These are phyloP conservation scores for Boleophthalmus pectinirostris DNA, from an alignment of 2,113 vertebrate genomes.

Conservation along the genomic window DNA sequence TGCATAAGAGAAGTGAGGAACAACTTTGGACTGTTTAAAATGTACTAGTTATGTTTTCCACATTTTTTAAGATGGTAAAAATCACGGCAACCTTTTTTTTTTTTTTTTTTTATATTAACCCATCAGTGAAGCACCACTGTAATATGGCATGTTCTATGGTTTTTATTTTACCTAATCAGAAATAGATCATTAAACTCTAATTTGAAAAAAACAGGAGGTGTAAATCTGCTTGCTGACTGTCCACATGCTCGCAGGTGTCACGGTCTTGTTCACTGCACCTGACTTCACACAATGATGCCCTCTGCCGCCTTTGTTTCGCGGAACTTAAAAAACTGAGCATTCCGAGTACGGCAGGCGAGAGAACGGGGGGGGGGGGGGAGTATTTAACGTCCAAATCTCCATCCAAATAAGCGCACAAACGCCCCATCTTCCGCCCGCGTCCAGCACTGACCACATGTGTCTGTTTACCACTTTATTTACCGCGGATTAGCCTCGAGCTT, in stretches of 20 bases:
- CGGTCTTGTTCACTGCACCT: background rate
- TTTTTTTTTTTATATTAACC: too few relatives aligned
- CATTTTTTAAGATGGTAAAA: too few relatives aligned
- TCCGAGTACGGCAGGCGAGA: too few relatives aligned
- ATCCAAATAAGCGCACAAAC: constrained; percentile 7
- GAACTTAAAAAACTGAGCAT: background rate
- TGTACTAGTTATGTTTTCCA: too few relatives aligned
- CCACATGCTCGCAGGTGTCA: background rate
- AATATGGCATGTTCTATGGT: too few relatives aligned
- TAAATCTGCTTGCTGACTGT: background rate
- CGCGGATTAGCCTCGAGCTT: constrained; percentile 39
- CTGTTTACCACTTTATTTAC: constrained; percentile 42
- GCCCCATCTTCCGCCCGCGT: background rate
- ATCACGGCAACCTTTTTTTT: too few relatives aligned
- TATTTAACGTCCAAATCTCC: background rate
- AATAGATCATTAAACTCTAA: too few relatives aligned
- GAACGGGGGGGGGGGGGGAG: background rate
- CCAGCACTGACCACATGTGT: constrained; percentile 13
- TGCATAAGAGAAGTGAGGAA: too few relatives aligned
- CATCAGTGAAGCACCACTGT: too few relatives aligned
- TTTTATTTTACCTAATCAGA: too few relatives aligned
- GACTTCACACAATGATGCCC: background rate
- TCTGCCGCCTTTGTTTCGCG: background rate
- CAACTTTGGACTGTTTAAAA: too few relatives aligned
- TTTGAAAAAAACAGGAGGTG: background rate